These are phyloP conservation scores for Gonocerus acuteangulatus DNA, from an alignment of 2,888 invertebrate species.

Conservation along the genomic window DNA sequence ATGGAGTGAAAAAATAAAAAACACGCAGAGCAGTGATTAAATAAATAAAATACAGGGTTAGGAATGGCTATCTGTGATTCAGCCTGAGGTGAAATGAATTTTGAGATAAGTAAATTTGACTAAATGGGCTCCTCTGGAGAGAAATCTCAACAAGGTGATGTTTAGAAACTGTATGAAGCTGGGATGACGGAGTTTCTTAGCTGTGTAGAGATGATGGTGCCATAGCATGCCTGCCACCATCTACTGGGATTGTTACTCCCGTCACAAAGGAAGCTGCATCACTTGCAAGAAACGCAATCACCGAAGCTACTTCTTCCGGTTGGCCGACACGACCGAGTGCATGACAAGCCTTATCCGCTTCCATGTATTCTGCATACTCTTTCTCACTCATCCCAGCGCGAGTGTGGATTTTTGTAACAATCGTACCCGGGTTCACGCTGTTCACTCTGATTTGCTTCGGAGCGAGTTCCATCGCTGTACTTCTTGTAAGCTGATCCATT, in stretches of 20 bases:
- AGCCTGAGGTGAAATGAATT: no score
- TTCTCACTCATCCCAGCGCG: conserved; percentile 79
- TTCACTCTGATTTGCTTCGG: conserved; percentile 79
- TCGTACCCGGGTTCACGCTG: conserved; percentile 91
- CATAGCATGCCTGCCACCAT: conserved; percentile 91
- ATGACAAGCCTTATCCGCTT: conserved; percentile 78
- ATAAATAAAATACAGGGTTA: no score
- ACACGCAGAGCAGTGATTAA: no score
- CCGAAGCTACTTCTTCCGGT: conserved; percentile 76
- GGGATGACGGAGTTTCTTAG: no score
- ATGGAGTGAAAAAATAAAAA: no score
- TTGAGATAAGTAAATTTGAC: no score
- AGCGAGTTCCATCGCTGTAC: conserved; percentile 80
- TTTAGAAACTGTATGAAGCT: no score
- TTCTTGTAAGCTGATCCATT: conserved; percentile 89
- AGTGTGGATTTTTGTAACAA: conserved; percentile 78
- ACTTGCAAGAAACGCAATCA: conserved; percentile 87
- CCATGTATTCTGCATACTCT: conserved; percentile 74
- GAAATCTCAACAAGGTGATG: no score
- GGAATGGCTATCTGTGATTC: no score
- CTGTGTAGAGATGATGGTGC: conserved; percentile 59
- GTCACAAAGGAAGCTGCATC: conserved; percentile 83
- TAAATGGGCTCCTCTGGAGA: no score
- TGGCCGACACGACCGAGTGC: conserved; percentile 81
- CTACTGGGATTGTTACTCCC: conserved; percentile 79